Base-by-base conservation (phyloP, 2,797 vertebrate genomes). In the Chloroceryle amazona region DNA sequence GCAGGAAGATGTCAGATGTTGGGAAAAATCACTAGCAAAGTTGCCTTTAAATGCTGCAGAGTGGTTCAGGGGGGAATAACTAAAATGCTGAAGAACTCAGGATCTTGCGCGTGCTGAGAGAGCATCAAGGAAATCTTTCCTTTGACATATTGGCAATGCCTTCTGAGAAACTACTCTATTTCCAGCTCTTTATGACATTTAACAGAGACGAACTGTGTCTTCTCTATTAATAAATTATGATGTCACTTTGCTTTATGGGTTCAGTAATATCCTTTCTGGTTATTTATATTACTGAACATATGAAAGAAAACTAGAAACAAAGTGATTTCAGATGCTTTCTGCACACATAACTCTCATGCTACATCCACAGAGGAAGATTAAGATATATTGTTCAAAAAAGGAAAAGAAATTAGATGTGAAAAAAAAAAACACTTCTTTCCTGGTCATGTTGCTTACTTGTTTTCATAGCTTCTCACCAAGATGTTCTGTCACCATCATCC, bases 221-320 rank as follows among this genome's bases (percentile, higher is more conserved):
- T 96, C 61, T 81, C 60, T 90, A 93, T 93, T 97, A 93, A 97
- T 97, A 97, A 97, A 96, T 97, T 92, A 97, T 78, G 61, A 89
- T 93, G 92, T 94, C 95, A 97, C 79, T 90, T 96, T 87, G 44
- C 72, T 96, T 97, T 95, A 97, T 83, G 91, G 86, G 42, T 85
- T 95, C 97, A 95, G 93, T 86, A 93, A 95, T 98, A 95, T 95
- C 74, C 83, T 96, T 92, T 96, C 92, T 74, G 76, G 79, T 94
- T 97, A 97, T 96, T 96, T 96, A 97, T 95, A 92, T 88, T 92
- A 86, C 28, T 0, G 0, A 92, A 57, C 0, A 2, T 82, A 89
- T 39, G 78, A 95, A 97, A 97, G 89, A 90, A 97, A 92, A 94
- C 54, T 55, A 92, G 83, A 96, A 96, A 96, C 49, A 54, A 91